Percentiles rank a stretch among this genome's conserved stretches.
These are phyloP conservation scores for Caprella mutica DNA, from an alignment of 2,888 invertebrate species.

Conservation along the genomic window DNA sequence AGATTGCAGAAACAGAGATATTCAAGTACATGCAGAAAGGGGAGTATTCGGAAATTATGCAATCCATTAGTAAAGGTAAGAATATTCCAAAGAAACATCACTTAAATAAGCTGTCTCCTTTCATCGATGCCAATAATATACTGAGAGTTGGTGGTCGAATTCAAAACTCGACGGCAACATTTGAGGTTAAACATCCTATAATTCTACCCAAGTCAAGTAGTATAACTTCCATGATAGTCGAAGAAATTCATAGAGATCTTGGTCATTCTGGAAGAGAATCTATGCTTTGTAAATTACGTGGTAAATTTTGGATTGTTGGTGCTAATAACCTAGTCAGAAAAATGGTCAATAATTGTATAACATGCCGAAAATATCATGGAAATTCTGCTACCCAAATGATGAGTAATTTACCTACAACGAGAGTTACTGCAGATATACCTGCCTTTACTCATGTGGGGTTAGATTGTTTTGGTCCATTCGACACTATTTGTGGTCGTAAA, in stretches of 20 bases:
- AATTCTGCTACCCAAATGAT: background rate
- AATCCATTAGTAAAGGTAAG: too few relatives aligned
- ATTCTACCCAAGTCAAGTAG: background rate
- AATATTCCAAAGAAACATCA: too few relatives aligned
- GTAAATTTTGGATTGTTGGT: background rate
- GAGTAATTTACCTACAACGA: background rate
- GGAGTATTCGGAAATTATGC: too few relatives aligned
- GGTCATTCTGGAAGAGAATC: background rate
- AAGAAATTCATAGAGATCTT: background rate
- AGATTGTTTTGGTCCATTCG: slow-evolving; percentile 5
- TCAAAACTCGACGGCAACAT: background rate
- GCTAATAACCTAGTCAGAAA: background rate
- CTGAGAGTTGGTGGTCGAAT: background rate
- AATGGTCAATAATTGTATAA: background rate
- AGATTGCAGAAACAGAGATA: background rate
- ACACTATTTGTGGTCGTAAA: background rate
- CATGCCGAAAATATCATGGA: background rate
- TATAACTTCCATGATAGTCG: background rate
- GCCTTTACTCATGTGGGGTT: background rate
- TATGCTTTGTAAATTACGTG: background rate
- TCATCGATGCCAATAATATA: background rate
- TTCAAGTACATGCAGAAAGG: background rate
- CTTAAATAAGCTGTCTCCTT: background rate
- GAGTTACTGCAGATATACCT: background rate
- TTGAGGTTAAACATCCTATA: background rate